A percentile compares a stretch with the other conserved stretches of the same genome.
phyloP scores from a whole-genome alignment of 2,797 vertebrate genomes.

The Gallirallus australis region DNA sequence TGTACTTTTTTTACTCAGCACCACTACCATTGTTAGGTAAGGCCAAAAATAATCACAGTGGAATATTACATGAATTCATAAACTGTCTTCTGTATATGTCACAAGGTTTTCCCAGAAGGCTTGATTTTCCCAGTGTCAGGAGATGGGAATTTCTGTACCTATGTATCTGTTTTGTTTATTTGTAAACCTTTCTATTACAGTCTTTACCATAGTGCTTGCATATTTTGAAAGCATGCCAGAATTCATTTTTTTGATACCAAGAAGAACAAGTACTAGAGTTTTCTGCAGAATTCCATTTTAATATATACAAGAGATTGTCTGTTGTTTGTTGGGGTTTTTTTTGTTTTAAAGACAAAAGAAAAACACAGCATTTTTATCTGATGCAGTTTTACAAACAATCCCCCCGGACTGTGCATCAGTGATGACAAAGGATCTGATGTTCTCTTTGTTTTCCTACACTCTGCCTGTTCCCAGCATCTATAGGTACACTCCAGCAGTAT shows the following conservation, averaged over 20 bases:
- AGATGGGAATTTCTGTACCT: constrained; percentile 45
- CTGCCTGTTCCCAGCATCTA: neutral
- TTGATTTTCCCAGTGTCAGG: constrained; percentile 25
- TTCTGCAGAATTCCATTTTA: neutral
- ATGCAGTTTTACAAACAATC: neutral
- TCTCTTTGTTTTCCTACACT: neutral
- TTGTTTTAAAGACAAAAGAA: neutral
- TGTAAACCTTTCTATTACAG: neutral
- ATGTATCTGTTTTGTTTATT: neutral
- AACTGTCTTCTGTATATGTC: constrained; percentile 2
- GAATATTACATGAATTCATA: constrained; percentile 31
- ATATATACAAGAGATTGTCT: neutral
- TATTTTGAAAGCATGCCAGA: constrained; percentile 51
- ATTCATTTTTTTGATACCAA: neutral
- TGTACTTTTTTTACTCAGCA: neutral
- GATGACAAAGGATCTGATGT: neutral
- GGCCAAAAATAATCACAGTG: neutral
- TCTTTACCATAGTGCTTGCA: neutral
- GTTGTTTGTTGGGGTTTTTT: neutral
- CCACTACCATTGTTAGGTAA: neutral
- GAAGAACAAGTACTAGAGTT: neutral
- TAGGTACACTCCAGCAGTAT: neutral
- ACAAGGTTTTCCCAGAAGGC: constrained; percentile 47
- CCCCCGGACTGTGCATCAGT: neutral
- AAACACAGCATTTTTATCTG: neutral